phyloP scores from a whole-genome alignment of 2,797 vertebrate species.

The Arctocebus calabarensis region DNA sequence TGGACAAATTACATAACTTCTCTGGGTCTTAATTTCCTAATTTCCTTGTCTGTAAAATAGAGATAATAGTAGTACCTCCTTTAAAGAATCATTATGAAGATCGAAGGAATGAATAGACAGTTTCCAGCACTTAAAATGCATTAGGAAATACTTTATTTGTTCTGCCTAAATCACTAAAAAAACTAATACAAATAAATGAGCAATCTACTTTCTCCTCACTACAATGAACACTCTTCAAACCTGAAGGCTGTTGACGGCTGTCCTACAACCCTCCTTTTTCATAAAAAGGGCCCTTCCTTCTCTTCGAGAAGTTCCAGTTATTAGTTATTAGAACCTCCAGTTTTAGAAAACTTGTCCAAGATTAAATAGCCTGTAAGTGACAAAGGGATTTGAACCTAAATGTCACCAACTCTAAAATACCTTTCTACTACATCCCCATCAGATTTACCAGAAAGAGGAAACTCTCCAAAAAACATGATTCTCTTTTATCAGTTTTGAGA shows the following conservation, averaged over 20 bases:
- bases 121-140: not conserved
- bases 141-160: not conserved
- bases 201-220: slow-evolving; percentile 35
- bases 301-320: not conserved
- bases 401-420: not conserved
- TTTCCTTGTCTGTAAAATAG: slow-evolving; percentile 17
- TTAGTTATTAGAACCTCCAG: not conserved
- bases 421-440: not conserved
- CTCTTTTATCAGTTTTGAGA: slow-evolving; percentile 12
- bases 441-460: not conserved
- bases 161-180: not conserved
- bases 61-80: not conserved
- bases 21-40: slow-evolving; percentile 30
- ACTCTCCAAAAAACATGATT: not conserved
- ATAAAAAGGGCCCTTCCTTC: not conserved
- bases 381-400: not conserved
- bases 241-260: not conserved
- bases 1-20: slow-evolving; percentile 11
- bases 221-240: not conserved
- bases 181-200: not conserved
- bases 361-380: not conserved
- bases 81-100: not conserved
- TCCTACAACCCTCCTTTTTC: not conserved
- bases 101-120: not conserved
- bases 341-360: slow-evolving; percentile 27